Evolutionary conservation across 2,888 invertebrate species (phyloP).

Genomic region (Thera obeliscata): DNA sequence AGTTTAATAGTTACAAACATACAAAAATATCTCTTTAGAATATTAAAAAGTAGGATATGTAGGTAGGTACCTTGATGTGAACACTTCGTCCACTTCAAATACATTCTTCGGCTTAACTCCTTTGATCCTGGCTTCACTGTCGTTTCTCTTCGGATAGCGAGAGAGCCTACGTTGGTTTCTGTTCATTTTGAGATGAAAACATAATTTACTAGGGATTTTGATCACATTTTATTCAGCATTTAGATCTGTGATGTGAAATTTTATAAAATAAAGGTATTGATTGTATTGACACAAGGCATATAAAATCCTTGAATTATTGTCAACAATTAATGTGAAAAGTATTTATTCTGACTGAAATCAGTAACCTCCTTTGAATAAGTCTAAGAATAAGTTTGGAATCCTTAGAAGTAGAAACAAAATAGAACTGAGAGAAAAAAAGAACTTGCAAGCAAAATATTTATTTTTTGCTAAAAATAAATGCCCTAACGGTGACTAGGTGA

Average conservation of each 20-base stretch:
- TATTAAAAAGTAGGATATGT: background rate
- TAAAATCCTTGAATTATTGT: background rate
- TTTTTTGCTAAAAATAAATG: no score
- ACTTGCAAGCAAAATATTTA: no score
- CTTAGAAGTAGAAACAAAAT: no score
- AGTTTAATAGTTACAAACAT: background rate
- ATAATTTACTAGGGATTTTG: conserved; percentile 40
- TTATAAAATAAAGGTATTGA: background rate
- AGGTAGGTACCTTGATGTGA: conserved; percentile 39
- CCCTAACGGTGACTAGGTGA: no score
- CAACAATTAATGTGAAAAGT: no score
- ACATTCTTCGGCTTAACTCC: conserved; percentile 29
- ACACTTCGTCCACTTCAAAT: conserved; percentile 45
- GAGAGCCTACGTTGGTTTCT: conserved; percentile 52
- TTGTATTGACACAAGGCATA: background rate
- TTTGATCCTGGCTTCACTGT: conserved; percentile 21
- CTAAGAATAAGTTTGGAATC: no score
- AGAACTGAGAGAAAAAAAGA: no score
- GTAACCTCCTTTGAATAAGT: no score
- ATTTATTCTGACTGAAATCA: no score
- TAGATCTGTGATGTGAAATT: conserved; percentile 47
- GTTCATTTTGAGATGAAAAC: conserved; percentile 51
- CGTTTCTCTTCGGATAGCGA: conserved; percentile 40
- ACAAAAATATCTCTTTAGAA: no score
- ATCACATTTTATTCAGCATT: conserved; percentile 41